Percentiles rank a stretch among this genome's conserved stretches.
Evolutionary conservation across 2,113 vertebrate species (phyloP).

Genomic region (Columba janthina): DNA sequence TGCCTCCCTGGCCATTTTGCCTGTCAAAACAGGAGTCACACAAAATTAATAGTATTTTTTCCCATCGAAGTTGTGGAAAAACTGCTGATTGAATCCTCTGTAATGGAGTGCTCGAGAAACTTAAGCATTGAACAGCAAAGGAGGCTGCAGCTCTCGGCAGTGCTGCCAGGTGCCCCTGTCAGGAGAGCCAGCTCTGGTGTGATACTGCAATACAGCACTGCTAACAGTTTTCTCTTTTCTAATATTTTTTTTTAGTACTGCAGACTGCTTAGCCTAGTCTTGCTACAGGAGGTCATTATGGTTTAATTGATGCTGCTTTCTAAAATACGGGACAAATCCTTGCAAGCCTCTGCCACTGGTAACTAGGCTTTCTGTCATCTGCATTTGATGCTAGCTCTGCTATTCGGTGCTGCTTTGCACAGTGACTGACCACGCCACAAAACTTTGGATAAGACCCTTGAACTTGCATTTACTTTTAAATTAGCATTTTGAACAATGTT

Average conservation of each 20-base stretch:
- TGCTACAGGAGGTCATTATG: neutral
- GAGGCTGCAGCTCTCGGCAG: neutral
- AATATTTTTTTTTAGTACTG: neutral
- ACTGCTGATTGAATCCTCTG: neutral
- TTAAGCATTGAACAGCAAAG: rapidly evolving
- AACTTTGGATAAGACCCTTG: neutral
- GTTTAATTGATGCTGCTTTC: neutral
- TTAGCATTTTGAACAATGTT: neutral
- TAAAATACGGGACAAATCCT: neutral
- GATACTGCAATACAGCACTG: neutral
- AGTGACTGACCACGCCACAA: neutral
- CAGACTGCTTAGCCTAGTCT: neutral
- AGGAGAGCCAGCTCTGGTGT: neutral
- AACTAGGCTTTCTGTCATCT: neutral
- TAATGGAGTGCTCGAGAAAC: neutral
- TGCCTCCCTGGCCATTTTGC: neutral
- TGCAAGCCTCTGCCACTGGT: neutral
- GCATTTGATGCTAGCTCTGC: rapidly evolving
- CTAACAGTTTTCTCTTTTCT: neutral
- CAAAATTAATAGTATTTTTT: neutral
- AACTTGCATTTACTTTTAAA: neutral
- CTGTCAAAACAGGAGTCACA: neutral
- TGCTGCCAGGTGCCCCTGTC: neutral
- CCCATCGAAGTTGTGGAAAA: neutral
- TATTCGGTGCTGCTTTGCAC: neutral